Percentiles rank a stretch among this genome's conserved stretches.
phyloP scores from a whole-genome alignment of 2,113 vertebrate species.

The Pandion haliaetus region DNA sequence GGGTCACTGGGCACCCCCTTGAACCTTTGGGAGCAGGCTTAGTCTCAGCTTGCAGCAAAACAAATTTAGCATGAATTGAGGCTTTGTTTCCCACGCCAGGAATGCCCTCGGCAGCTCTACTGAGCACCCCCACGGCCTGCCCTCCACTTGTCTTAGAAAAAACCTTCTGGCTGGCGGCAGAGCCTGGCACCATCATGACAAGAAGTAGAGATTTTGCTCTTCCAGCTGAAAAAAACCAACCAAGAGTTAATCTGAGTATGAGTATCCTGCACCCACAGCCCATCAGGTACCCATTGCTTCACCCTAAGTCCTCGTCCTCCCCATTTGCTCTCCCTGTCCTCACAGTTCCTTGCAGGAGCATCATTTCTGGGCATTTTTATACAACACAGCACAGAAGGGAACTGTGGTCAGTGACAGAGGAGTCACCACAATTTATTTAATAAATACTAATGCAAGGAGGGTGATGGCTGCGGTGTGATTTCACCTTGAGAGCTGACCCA shows the following conservation, averaged over 20 bases:
- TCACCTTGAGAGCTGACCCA: neutral
- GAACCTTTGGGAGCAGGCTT: neutral
- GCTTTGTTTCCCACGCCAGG: neutral
- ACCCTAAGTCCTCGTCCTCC: accelerated
- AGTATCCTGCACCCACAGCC: neutral
- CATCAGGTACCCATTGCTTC: neutral
- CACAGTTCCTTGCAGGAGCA: neutral
- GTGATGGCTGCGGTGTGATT: neutral
- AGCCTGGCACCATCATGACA: neutral
- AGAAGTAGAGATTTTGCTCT: neutral
- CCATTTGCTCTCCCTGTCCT: neutral
- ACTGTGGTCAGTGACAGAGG: neutral
- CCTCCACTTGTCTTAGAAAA: neutral
- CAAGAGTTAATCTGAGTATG: neutral
- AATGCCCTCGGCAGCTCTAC: neutral
- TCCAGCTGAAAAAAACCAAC: neutral
- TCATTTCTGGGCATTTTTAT: neutral
- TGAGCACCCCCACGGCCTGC: neutral
- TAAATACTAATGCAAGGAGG: neutral
- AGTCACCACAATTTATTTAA: neutral
- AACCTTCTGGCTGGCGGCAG: neutral
- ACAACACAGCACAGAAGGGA: neutral
- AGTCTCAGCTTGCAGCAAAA: neutral
- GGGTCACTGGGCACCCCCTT: neutral
- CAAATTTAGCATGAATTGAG: neutral